Conservation (phyloP, 2,113 vertebrate genomes). For the Xenus cinereus region DNA sequence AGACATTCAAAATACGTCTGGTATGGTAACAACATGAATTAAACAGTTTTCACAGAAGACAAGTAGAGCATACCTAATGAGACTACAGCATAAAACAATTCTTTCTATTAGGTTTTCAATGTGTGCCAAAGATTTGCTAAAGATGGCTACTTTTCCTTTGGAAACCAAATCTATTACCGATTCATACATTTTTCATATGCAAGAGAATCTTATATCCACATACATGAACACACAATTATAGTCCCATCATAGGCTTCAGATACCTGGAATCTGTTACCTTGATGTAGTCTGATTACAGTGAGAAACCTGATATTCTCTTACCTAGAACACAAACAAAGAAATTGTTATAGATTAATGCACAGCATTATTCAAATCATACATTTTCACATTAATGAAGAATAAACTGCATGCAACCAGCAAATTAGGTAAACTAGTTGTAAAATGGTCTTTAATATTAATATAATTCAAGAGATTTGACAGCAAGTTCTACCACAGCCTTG, state of each 20-base stretch:
- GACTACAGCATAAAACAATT: not conserved
- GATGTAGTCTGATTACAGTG: slow-evolving; percentile 52
- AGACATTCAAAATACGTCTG: not conserved
- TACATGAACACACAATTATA: not conserved
- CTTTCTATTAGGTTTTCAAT: not conserved
- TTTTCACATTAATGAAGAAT: not conserved
- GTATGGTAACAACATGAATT: not conserved
- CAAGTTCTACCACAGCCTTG: not conserved
- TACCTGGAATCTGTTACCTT: slow-evolving; percentile 70
- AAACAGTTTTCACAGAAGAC: not conserved
- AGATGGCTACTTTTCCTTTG: not conserved
- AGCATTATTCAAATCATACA: not conserved
- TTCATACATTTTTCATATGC: not conserved
- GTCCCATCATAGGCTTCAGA: not conserved
- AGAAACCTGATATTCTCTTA: slow-evolving; percentile 74
- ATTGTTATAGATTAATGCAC: not conserved
- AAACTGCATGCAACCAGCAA: not conserved
- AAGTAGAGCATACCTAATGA: not conserved
- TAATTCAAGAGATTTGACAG: not conserved
- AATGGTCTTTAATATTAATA: not conserved
- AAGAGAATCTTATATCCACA: not conserved
- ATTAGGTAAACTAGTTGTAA: not conserved
- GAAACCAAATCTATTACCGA: not conserved
- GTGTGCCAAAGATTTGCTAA: not conserved
- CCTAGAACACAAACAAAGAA: slow-evolving; percentile 66